Percentiles rank a stretch among this genome's conserved stretches.
Conservation (phyloP, 1,140 invertebrate genomes). For the Prorops nasuta region DNA sequence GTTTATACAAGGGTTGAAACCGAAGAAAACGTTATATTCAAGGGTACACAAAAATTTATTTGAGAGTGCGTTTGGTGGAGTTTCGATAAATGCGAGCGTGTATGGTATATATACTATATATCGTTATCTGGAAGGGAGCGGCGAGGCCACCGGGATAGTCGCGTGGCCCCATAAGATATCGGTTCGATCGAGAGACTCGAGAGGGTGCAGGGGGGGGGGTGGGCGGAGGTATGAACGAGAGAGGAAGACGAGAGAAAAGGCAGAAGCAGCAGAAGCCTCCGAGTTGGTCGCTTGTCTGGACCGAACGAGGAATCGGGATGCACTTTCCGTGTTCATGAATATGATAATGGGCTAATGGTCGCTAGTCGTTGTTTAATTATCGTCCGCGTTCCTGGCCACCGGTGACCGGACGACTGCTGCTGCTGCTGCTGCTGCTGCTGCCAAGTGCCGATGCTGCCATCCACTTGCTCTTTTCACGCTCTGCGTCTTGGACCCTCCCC, state of each 20-base stretch:
- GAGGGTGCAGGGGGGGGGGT: conserved; percentile 5
- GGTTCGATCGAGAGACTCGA: background rate
- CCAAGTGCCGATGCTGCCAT: background rate
- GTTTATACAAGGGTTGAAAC: too few species aligned
- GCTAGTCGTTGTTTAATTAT: conserved; percentile 56
- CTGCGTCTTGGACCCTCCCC: background rate
- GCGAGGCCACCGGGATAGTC: conserved; percentile 41
- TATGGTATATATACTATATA: too few species aligned
- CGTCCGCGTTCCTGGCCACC: conserved; percentile 29
- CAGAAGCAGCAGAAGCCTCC: conserved; percentile 1
- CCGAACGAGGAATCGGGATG: conserved; percentile 48
- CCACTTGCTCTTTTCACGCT: background rate
- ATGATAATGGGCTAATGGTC: conserved; percentile 57
- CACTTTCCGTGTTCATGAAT: conserved; percentile 57
- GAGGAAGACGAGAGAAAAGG: conserved; percentile 6
- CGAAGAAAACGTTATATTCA: too few species aligned
- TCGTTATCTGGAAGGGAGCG: too few species aligned
- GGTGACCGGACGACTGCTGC: too few species aligned
- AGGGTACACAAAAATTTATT: too few species aligned
- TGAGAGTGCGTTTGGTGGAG: too few species aligned
- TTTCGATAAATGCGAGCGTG: too few species aligned
- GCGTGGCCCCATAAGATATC: conserved; percentile 37
- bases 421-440: too few species aligned
- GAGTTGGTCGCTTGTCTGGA: conserved; percentile 25
- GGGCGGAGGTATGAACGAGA: conserved; percentile 16